Evolutionary conservation across 2,888 invertebrate genomes (phyloP).

Genomic region (Epirrhoe alternata): DNA sequence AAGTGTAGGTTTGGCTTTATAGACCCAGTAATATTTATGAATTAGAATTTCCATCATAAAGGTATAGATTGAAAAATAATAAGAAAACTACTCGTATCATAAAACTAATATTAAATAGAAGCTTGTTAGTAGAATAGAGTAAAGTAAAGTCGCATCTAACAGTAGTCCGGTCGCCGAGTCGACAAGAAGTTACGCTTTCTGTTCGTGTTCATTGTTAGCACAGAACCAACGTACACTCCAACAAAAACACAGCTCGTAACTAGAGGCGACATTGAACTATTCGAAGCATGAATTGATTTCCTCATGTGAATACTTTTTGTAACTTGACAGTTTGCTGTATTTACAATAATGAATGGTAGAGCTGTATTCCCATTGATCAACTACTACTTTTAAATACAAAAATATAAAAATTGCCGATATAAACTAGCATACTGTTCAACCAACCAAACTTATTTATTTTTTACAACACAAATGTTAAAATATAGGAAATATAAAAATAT

Average conservation of each 20-base stretch:
- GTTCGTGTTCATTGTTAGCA: conserved; percentile 58
- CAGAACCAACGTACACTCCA: conserved; percentile 48
- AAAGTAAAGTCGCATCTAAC: conserved; percentile 37
- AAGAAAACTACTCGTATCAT: background rate
- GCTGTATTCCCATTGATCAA: conserved; percentile 1
- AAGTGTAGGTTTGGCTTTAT: conserved; percentile 5
- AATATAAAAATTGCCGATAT: too few relatives aligned
- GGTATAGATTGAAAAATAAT: background rate
- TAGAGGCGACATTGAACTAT: conserved; percentile 46
- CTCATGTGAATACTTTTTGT: conserved; percentile 29
- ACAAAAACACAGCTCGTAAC: conserved; percentile 47
- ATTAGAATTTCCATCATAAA: background rate
- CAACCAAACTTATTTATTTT: too few relatives aligned
- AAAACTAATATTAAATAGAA: background rate
- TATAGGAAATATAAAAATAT: background rate
- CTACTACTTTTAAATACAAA: background rate
- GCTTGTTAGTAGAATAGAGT: background rate
- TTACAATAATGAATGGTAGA: conserved; percentile 19
- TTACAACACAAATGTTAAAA: too few relatives aligned
- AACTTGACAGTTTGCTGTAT: conserved; percentile 12
- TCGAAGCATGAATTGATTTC: conserved; percentile 34
- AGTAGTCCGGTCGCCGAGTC: conserved; percentile 29
- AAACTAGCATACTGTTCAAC: too few relatives aligned
- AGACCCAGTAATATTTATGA: background rate
- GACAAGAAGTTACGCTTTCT: conserved; percentile 62